Evolutionary conservation across 2,113 vertebrate genomes (phyloP), one percentile per base, ranked within the genome.

Genomic region (Scomber japonicus): DNA sequence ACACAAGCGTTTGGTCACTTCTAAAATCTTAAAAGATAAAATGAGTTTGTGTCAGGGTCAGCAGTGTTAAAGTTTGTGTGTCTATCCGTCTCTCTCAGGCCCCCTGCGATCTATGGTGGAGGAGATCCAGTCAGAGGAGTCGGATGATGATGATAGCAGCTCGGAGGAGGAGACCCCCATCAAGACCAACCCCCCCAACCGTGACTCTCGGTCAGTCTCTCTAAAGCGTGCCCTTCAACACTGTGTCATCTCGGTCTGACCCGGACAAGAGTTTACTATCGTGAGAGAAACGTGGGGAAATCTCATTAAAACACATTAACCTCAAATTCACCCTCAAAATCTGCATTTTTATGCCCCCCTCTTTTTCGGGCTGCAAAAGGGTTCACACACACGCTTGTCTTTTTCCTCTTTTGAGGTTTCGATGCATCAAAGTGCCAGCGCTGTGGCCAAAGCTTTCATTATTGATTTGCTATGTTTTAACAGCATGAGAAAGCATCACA

Each of bases 81-180:
- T 40, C 35, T 40, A 9, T 40, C 35, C 19, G 17, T 56, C 53
- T 24, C 35, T 71, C 48, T 10, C 86, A 99, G 98, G 98, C 2
- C 97, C 97, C 0, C 93, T 99, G 64, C 96, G 97, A 70, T 97
- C 97, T 40, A 99, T 99, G 98, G 98, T 99, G 88, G 97, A 97
- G 79, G 96, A 97, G 81, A 96, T 99, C 82, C 97, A 98, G 91
- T 99, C 98, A 0, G 98, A 98, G 55, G 98, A 98, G 83, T 99
- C 97, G 0, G 98, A 99, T 0, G 98, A 99, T 7, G 97, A 98
- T 0, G 97, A 99, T 93, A 98, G 97, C 84, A 98, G 97, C 60
- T 98, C 97, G 0, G 98, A 97, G 12, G 98, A 97, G 60, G 98
- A 96, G 88, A 94, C 96, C 0, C 91, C 97, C 0, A 90, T 95